Conservation (phyloP, 2,113 vertebrate genomes). For the Leptocoma aspasia region DNA sequence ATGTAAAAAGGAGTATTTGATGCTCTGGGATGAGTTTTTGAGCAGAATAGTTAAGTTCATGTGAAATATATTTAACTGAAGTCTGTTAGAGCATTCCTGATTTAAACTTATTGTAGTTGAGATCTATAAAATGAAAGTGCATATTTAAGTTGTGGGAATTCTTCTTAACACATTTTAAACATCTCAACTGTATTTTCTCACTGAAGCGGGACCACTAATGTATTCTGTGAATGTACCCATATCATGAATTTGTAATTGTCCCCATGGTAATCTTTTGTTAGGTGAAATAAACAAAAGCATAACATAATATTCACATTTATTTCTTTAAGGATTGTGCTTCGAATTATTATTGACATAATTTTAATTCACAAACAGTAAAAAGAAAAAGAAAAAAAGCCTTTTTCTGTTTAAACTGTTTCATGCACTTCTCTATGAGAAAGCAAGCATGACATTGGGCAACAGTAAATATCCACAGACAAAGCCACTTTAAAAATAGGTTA, state of each 20-base stretch:
- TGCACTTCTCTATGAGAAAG: neutral
- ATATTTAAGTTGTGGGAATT: slow-evolving; percentile 61
- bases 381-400: neutral
- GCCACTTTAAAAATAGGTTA: neutral
- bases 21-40: neutral
- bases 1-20: slow-evolving; percentile 19
- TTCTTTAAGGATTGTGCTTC: neutral
- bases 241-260: slow-evolving; percentile 64
- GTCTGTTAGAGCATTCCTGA: neutral
- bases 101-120: slow-evolving; percentile 4
- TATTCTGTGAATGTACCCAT: slow-evolving; percentile 51
- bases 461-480: neutral
- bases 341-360: neutral
- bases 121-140: neutral
- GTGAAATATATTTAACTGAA: neutral
- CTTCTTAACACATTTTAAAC: slow-evolving; percentile 39
- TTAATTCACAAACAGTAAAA: neutral
- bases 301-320: slow-evolving; percentile 25
- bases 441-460: neutral
- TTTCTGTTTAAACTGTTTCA: neutral
- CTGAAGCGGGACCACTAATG: slow-evolving; percentile 9
- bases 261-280: slow-evolving; percentile 60
- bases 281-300: slow-evolving; percentile 57
- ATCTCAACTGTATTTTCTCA: slow-evolving; percentile 38
- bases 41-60: neutral